Evolutionary conservation across 2,797 vertebrate genomes (phyloP), one percentile per base, ranked within the genome.

Genomic region (Muscicapa comitata): DNA sequence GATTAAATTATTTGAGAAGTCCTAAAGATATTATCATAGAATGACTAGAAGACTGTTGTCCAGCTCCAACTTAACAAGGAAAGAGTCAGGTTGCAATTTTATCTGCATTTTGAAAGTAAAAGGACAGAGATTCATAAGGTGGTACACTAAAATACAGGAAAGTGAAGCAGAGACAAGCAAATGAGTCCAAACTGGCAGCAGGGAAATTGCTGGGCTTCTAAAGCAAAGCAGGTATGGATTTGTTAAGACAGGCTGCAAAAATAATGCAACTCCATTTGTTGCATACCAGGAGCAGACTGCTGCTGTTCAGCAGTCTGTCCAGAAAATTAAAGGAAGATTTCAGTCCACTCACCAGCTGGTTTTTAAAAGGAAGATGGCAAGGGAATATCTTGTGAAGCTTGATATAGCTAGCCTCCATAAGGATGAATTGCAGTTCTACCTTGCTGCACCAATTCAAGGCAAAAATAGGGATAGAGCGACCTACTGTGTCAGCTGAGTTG

Each of bases 321-420:
- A 67, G 57, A 29, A 1, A 10, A 59, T 33, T 21, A 48, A 63
- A 86, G 37, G 45, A 70, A 71, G 21, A 53, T n/a, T 88, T 67
- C 48, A 58, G 23, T 42, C 33, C n/a, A 25, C 54, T 77, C 17
- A 45, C 20, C 15, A 24, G 33, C 29, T 67, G 43, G 5, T 33
- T 93, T 85, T 75, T 74, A 61, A 55, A 91, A 76, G 43, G 59
- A 87, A 82, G 61, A 59, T 1, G 15, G 33, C 2, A 4, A 74
- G 45, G 40, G 61, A 77, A 62, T 79, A 31, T 55, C 59, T 86
- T 40, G 13, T 59, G 72, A 10, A 59, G 48, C 21, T 63, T 6
- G 0, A 24, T 63, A 20, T 6, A 40, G 45, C 13, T 63, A 45
- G 63, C 31, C 10, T 70, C 45, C 0, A 0, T 35, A 18, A 86